Evolutionary conservation across 2,888 invertebrate genomes (phyloP), one percentile per base, ranked within the genome.

Genomic region (Orchesella flavescens): DNA sequence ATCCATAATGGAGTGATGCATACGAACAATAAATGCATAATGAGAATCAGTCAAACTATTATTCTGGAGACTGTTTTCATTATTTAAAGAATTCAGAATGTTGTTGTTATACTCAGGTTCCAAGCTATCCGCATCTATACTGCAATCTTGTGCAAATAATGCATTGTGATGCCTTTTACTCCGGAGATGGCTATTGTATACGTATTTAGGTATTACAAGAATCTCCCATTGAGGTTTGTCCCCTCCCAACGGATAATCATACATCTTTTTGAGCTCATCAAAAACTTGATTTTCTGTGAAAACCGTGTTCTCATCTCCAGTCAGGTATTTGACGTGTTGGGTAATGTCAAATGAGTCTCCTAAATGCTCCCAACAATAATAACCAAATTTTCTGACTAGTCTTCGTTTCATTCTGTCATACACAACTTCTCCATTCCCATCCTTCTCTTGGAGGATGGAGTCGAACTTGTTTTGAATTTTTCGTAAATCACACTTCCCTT

Each of bases 221-320:
- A 82, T 85, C 59, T 87, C 87, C 87, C 87, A 87, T 44, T 85
- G 87, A n/a, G 87, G 85, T 65, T 86, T 86, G 15, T 87, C 86
- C 57, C 76, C 83, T 17, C 59, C n/a, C 43, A 87, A 69, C 2
- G 86, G 86, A 46, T 87, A 77, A 49, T 86, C 87, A 46, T 71
- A 82, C 61, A 87, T 73, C 53, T 83, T 76, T 63, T 82, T 71
- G 12, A 87, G 69, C 68, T 86, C 83, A 1, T 82, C 74, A 66
- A 87, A 87, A 21, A 87, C 85, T 59, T 85, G 55, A n/a, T 69
- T 44, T 46, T 86, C 86, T 0, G 80, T 86, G 21, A 83, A 55
- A 1, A 61, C 76, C 12, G 77, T 73, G 21, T 61, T 53, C 19
- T 81, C 84, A 65, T 83, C 83, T n/a, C 85, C 79, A 2, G 76